phyloP scores from a whole-genome alignment of 2,888 invertebrate species.

The Morinoia aosen region DNA sequence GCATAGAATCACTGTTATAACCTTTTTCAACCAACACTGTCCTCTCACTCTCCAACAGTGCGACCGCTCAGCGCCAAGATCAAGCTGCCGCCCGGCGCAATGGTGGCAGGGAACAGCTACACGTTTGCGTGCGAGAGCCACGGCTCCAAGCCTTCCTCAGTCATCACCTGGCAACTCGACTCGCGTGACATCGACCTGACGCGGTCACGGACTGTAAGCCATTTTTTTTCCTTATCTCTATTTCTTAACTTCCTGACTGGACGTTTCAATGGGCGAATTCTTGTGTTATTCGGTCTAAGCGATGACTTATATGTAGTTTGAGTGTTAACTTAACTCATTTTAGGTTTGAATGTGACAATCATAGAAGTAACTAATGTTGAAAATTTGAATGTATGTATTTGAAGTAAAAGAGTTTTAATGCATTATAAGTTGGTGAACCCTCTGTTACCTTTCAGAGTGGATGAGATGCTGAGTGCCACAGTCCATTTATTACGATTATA shows the following conservation, averaged over 20 bases:
- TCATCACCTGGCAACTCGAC: slow-evolving; percentile 62
- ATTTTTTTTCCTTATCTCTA: not conserved
- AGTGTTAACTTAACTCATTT: no score
- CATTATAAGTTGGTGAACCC: no score
- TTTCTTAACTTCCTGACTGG: not conserved
- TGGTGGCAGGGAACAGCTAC: slow-evolving; percentile 56
- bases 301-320: no score
- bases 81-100: slow-evolving; percentile 54
- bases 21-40: no score
- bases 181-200: slow-evolving; percentile 55
- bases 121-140: slow-evolving; percentile 60
- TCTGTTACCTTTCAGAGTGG: no score
- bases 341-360: no score
- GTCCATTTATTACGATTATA: no score
- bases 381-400: no score
- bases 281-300: not conserved
- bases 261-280: not conserved
- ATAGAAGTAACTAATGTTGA: no score
- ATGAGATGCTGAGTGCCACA: no score
- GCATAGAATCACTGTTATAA: no score
- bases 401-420: no score
- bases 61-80: slow-evolving; percentile 60
- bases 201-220: slow-evolving; percentile 58
- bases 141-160: slow-evolving; percentile 61
- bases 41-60: slow-evolving; percentile 26